These are phyloP conservation scores for Semaprochilodus insignis DNA, from an alignment of 2,797 vertebrate genomes.

Conservation along the genomic window DNA sequence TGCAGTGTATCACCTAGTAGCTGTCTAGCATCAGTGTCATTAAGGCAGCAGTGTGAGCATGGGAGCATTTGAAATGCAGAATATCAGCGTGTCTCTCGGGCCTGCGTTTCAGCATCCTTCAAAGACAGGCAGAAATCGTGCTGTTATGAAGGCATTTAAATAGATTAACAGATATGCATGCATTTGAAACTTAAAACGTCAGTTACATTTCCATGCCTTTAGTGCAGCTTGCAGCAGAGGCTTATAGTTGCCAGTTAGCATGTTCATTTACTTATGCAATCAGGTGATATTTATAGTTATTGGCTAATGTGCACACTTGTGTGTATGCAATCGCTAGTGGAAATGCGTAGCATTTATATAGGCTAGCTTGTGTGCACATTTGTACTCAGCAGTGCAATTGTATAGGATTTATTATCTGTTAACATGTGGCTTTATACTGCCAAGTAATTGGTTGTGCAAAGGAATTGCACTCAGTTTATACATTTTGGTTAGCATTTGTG, in stretches of 20 bases:
- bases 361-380: background rate
- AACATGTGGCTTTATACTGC: background rate
- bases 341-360: background rate
- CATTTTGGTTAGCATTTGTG: background rate
- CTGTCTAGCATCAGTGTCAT: conserved; percentile 50
- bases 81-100: conserved; percentile 53
- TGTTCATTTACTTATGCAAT: background rate
- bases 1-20: conserved; percentile 35
- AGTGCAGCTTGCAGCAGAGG: background rate
- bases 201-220: conserved; percentile 30
- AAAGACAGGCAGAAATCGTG: conserved; percentile 54
- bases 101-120: conserved; percentile 52
- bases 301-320: background rate
- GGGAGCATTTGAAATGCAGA: conserved; percentile 58
- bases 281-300: background rate
- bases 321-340: background rate
- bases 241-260: background rate
- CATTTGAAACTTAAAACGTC: conserved; percentile 42
- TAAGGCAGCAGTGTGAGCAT: conserved; percentile 49
- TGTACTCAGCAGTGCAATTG: background rate
- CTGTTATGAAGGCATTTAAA: conserved; percentile 52
- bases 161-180: conserved; percentile 52
- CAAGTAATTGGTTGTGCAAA: background rate
- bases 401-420: too few relatives aligned
- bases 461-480: background rate